Evolutionary conservation across 2,113 vertebrate genomes (phyloP).

Genomic region (Parus major): DNA sequence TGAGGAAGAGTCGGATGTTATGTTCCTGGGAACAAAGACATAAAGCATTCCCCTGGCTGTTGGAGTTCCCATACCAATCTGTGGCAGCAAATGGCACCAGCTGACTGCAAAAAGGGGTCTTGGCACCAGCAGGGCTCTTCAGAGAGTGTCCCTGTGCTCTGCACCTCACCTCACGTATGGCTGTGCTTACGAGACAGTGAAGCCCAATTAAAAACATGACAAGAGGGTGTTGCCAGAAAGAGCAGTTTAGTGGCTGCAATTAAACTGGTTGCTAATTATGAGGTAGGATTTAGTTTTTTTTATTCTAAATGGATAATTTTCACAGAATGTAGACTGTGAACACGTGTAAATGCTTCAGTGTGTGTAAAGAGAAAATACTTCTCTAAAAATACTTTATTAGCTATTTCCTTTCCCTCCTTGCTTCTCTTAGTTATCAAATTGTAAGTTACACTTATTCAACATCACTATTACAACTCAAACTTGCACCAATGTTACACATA

Average conservation of each 20-base stretch:
- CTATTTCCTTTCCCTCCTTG: neutral
- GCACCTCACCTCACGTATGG: fast-evolving
- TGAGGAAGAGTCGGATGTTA: neutral
- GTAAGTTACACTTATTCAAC: neutral
- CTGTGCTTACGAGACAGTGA: neutral
- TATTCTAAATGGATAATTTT: neutral
- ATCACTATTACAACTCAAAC: neutral
- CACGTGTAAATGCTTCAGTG: neutral
- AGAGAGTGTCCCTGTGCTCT: neutral
- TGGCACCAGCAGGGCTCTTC: neutral
- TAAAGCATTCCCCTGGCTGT: neutral
- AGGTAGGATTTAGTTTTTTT: neutral
- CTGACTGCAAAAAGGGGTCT: neutral
- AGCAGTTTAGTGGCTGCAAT: conserved; percentile 8
- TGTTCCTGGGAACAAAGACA: neutral
- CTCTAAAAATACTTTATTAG: neutral
- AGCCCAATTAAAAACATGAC: conserved; percentile 30
- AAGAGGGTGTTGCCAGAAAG: neutral
- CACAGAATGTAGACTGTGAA: neutral
- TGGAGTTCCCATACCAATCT: neutral
- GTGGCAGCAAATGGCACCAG: neutral
- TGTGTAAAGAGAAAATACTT: neutral
- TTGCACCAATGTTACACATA: neutral
- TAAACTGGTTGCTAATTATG: conserved; percentile 26
- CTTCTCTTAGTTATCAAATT: neutral